Evolutionary conservation across 2,113 vertebrate genomes (phyloP).

Genomic region (Taxidea taxus): DNA sequence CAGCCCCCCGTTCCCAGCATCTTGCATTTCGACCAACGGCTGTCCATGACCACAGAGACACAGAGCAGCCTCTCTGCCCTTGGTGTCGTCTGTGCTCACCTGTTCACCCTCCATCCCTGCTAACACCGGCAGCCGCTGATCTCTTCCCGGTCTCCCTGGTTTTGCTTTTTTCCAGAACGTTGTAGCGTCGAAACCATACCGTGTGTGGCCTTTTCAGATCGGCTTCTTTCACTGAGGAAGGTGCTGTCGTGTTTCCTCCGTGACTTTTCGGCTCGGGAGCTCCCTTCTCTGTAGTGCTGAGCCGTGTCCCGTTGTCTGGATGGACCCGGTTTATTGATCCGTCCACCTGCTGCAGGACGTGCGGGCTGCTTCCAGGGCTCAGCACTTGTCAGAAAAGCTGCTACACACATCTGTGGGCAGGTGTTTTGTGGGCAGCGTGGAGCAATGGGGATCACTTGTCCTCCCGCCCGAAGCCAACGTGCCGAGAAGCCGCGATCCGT

Average conservation of each 20-base stretch:
- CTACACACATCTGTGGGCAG: accelerated
- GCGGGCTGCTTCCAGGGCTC: background rate
- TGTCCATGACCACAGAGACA: background rate
- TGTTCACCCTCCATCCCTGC: background rate
- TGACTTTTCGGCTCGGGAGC: background rate
- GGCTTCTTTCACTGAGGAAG: background rate
- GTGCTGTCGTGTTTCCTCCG: too few relatives aligned
- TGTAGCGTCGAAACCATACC: background rate
- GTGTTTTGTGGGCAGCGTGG: background rate
- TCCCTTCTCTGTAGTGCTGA: background rate
- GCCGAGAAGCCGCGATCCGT: too few relatives aligned
- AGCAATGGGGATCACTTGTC: background rate
- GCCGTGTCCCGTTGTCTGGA: background rate
- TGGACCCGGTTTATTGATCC: background rate
- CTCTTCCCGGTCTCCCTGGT: background rate
- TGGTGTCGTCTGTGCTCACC: accelerated
- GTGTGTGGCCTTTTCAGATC: background rate
- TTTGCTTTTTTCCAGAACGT: background rate
- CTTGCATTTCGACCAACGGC: accelerated
- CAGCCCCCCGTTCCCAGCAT: background rate
- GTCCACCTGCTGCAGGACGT: background rate
- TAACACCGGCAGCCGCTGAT: background rate
- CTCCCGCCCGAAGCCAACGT: background rate
- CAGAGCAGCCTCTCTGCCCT: accelerated
- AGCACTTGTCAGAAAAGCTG: background rate